Percentiles rank a stretch among this genome's conserved stretches.
These are phyloP conservation scores for Plecturocebus donacophilus DNA, from an alignment of 2,113 vertebrate species.

Conservation along the genomic window DNA sequence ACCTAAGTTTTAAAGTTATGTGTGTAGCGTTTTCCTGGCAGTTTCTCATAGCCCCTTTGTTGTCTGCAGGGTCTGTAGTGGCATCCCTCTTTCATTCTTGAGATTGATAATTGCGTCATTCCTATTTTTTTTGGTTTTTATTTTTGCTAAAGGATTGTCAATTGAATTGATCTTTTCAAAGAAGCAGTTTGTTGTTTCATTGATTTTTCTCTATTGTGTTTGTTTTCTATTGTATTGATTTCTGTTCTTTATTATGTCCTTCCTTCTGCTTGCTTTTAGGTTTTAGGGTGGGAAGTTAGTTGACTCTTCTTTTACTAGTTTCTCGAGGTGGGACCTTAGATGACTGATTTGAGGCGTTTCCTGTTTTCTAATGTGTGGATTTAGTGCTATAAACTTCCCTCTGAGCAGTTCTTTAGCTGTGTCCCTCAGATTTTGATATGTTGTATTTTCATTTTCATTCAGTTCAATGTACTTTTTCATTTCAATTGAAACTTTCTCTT, in stretches of 20 bases:
- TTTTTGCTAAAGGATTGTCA: background rate
- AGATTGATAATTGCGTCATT: too few relatives aligned
- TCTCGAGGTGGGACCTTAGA: background rate
- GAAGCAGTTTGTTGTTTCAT: background rate
- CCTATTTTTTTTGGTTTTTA: background rate
- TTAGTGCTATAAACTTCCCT: background rate
- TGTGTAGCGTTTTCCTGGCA: background rate
- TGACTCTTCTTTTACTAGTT: background rate
- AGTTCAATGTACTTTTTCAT: background rate
- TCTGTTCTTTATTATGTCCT: background rate
- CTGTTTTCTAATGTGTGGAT: background rate
- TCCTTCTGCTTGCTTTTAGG: background rate
- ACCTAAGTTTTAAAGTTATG: background rate
- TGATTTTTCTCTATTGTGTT: background rate
- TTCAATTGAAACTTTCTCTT: background rate
- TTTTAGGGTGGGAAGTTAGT: background rate
- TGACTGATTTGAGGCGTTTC: background rate
- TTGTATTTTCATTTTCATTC: background rate
- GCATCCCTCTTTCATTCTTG: background rate
- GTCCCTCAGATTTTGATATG: background rate
- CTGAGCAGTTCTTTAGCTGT: background rate
- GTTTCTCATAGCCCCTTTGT: background rate
- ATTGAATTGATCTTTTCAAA: background rate
- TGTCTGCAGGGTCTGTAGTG: background rate
- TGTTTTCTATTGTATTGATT: background rate